These are phyloP conservation scores for Macropus fuliginosus DNA, from an alignment of 2,797 vertebrate genomes.

Conservation along the genomic window DNA sequence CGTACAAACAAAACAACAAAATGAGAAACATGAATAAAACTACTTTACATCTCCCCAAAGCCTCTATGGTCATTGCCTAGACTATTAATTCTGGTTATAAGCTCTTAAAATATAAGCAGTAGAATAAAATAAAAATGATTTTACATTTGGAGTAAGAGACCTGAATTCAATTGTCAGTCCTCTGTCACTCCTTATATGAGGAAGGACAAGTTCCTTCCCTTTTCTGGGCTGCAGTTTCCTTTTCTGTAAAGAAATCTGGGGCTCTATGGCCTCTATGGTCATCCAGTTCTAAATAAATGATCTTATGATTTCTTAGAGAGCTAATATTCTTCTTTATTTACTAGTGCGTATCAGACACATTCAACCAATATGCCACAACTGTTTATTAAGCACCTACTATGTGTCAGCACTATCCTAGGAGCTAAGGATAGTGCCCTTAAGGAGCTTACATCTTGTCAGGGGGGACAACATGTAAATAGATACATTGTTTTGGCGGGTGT, in stretches of 20 bases:
- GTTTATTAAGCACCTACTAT: neutral
- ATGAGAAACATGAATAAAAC: neutral
- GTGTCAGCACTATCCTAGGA: neutral
- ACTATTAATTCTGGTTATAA: neutral
- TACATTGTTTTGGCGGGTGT: rapidly evolving
- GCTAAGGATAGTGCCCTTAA: neutral
- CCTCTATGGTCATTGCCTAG: neutral
- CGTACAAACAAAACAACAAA: neutral
- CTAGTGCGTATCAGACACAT: neutral
- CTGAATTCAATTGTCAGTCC: neutral
- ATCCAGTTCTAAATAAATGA: neutral
- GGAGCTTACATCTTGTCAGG: neutral
- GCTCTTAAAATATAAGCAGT: neutral
- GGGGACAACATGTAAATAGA: neutral
- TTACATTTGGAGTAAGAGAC: neutral
- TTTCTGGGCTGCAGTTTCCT: neutral
- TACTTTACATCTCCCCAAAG: neutral
- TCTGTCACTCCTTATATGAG: neutral
- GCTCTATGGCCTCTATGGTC: neutral
- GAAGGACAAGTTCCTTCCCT: neutral
- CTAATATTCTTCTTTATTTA: neutral
- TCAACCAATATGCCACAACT: neutral
- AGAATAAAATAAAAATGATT: neutral
- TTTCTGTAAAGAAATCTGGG: neutral
- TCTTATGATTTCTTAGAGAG: neutral